phyloP scores from a whole-genome alignment of 2,113 vertebrate species.

The Phasianus colchicus region DNA sequence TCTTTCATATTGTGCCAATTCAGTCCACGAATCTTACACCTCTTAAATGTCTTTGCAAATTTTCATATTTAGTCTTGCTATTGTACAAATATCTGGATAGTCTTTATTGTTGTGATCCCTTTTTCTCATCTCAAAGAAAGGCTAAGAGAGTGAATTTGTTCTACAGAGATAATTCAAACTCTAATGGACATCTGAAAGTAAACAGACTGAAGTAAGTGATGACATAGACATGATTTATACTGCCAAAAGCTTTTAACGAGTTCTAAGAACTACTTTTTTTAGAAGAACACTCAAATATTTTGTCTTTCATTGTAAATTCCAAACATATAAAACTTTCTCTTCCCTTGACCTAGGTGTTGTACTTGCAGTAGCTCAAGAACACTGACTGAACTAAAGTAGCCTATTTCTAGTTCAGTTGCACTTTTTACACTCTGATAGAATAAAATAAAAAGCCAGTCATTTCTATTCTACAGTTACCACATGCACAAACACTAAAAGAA shows the following conservation, averaged over 20 bases:
- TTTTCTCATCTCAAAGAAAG: neutral
- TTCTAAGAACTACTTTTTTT: slow-evolving; percentile 43
- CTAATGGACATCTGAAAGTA: slow-evolving; percentile 16
- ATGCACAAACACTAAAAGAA: slow-evolving; percentile 55
- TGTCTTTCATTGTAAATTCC: slow-evolving; percentile 58
- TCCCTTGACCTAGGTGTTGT: neutral
- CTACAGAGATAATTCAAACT: slow-evolving; percentile 13
- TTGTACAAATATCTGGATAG: neutral
- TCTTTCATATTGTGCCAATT: neutral
- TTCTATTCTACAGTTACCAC: neutral
- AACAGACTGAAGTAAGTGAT: slow-evolving; percentile 19
- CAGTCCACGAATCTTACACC: neutral
- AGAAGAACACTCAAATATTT: slow-evolving; percentile 49
- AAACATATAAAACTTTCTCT: neutral
- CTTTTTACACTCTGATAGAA: neutral
- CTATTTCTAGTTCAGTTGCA: neutral
- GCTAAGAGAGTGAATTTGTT: neutral
- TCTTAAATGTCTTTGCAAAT: neutral
- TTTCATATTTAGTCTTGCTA: slow-evolving; percentile 2
- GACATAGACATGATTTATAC: neutral
- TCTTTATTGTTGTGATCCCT: neutral
- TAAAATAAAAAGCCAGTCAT: neutral
- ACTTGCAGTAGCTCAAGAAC: slow-evolving; percentile 41
- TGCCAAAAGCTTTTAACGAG: slow-evolving; percentile 19
- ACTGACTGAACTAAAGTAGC: neutral